Conservation (phyloP, 1,140 invertebrate species). For the Heliconius congener region DNA sequence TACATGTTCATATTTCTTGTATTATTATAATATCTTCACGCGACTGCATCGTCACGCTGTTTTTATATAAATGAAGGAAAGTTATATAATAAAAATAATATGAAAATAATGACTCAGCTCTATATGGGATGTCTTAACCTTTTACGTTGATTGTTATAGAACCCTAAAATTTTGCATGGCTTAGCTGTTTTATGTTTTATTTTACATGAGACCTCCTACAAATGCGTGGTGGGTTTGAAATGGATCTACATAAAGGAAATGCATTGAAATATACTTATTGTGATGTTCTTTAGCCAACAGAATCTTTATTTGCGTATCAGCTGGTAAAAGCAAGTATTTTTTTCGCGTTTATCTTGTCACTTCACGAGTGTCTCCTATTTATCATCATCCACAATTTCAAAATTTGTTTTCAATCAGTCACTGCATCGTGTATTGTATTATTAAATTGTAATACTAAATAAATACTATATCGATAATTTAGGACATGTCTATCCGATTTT, state of each 20-base stretch:
- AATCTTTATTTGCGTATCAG: no score
- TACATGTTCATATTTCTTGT: not conserved
- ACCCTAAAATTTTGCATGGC: not conserved
- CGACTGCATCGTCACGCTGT: not conserved
- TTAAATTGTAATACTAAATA: conserved; percentile 1
- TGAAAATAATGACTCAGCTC: not conserved
- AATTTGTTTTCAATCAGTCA: no score
- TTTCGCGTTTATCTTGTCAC: no score
- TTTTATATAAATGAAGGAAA: not conserved
- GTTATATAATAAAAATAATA: not conserved
- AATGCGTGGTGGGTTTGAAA: no score
- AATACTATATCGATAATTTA: not conserved
- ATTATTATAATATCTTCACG: not conserved
- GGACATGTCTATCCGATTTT: conserved; percentile 20
- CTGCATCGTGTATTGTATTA: no score
- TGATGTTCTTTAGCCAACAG: no score
- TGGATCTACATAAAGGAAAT: no score
- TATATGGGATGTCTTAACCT: not conserved
- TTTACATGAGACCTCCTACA: not conserved
- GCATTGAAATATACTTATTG: no score
- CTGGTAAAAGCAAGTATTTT: no score
- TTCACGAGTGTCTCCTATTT: no score
- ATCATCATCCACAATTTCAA: no score
- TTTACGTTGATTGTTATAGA: not conserved
- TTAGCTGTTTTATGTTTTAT: not conserved